These are phyloP conservation scores for Gopherus evgoodei DNA, from an alignment of 2,113 vertebrate genomes.

Conservation along the genomic window DNA sequence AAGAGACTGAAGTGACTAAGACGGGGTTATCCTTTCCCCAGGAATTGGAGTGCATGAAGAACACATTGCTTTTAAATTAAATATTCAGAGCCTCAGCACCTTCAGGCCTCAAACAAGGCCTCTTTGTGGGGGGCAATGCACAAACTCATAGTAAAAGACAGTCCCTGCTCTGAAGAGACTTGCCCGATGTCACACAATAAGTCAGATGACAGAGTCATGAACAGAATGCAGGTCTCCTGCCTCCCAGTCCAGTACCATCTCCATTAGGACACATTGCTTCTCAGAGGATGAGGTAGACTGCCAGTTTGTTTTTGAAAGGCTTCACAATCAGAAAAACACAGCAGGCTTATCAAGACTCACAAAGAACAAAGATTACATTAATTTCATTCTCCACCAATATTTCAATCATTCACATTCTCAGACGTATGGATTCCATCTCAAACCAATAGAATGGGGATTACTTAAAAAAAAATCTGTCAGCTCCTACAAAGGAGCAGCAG, in stretches of 20 bases:
- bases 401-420: neutral
- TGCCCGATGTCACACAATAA: neutral
- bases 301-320: neutral
- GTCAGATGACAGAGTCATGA: neutral
- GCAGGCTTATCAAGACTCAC: neutral
- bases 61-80: neutral
- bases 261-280: neutral
- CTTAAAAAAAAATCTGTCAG: slow-evolving; percentile 15
- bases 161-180: neutral
- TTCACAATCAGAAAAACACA: neutral
- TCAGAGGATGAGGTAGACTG: neutral
- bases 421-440: neutral
- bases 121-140: neutral
- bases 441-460: neutral
- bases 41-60: neutral
- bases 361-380: neutral
- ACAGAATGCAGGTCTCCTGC: neutral
- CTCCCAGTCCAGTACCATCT: neutral
- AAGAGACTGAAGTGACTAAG: neutral
- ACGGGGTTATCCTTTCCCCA: neutral
- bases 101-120: neutral
- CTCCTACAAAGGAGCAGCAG: neutral
- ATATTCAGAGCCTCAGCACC: fast-evolving
- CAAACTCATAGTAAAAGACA: neutral
- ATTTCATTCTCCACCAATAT: neutral